Conservation (phyloP, 2,113 vertebrate genomes). For the Pachycephala philippinensis region DNA sequence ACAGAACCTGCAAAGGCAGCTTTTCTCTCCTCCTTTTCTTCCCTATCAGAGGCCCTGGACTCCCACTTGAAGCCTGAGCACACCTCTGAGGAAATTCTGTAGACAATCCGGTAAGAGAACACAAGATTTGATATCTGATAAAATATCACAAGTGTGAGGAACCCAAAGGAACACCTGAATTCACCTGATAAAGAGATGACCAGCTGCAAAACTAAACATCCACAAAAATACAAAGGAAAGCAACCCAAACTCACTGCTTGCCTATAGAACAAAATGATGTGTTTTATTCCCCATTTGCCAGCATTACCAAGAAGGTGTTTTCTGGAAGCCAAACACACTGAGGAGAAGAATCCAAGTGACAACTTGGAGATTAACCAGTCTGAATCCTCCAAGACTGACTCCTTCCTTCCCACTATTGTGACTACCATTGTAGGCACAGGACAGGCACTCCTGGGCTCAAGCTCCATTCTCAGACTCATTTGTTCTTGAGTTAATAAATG, state of each 20-base stretch:
- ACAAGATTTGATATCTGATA: accelerated
- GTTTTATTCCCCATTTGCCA: not conserved
- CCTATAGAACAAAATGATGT: not conserved
- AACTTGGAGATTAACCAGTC: not conserved
- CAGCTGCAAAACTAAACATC: not conserved
- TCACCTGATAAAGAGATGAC: not conserved
- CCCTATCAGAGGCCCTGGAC: not conserved
- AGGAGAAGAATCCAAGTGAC: not conserved
- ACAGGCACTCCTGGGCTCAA: accelerated
- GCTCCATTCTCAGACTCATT: not conserved
- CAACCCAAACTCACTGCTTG: not conserved
- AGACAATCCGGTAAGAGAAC: accelerated
- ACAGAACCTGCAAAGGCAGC: not conserved
- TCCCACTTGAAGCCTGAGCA: not conserved
- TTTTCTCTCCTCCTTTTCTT: not conserved
- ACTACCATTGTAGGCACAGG: not conserved
- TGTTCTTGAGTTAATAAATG: not conserved
- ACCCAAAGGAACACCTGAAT: not conserved
- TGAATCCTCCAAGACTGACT: not conserved
- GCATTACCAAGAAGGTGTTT: not conserved
- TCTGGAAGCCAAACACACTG: not conserved
- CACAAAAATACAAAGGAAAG: not conserved
- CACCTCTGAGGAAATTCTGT: not conserved
- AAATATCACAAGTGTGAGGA: not conserved
- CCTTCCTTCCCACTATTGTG: not conserved